Evolutionary conservation across 2,888 invertebrate species (phyloP).

Genomic region (Dolomedes plantarius): DNA sequence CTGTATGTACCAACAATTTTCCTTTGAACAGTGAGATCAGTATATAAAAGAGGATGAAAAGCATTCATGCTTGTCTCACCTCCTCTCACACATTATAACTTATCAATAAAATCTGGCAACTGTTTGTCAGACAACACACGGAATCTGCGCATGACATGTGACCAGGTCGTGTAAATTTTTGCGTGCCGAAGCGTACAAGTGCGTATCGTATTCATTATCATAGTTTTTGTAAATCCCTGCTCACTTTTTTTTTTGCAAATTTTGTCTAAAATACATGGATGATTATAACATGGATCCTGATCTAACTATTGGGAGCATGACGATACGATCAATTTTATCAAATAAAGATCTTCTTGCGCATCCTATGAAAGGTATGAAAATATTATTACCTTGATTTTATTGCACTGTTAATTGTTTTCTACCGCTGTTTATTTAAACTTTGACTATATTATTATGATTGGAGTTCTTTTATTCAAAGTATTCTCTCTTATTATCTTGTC

Average conservation of each 20-base stretch:
- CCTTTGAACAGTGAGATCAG: no score
- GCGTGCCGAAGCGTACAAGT: neutral
- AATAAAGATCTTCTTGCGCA: constrained; percentile 33
- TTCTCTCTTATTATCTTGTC: neutral
- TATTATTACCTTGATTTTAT: neutral
- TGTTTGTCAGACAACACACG: neutral
- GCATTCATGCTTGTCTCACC: no score
- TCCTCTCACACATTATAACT: no score
- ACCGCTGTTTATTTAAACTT: neutral
- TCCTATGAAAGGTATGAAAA: constrained; percentile 36
- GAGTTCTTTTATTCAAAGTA: no score
- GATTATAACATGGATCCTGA: constrained; percentile 47
- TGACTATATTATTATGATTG: neutral
- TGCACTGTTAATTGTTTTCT: neutral
- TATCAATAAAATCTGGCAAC: no score
- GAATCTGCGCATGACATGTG: constrained; percentile 1
- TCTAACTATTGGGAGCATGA: constrained; percentile 31
- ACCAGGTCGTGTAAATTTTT: neutral
- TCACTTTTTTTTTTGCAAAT: neutral
- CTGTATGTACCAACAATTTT: no score
- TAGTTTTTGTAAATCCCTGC: neutral
- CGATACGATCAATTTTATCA: constrained; percentile 37
- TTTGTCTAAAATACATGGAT: constrained; percentile 16
- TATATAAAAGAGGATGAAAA: no score
- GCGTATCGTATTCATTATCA: neutral